Percentiles rank a stretch among this genome's conserved stretches.
phyloP scores from a whole-genome alignment of 2,888 invertebrate genomes.

The Lagria hirta region DNA sequence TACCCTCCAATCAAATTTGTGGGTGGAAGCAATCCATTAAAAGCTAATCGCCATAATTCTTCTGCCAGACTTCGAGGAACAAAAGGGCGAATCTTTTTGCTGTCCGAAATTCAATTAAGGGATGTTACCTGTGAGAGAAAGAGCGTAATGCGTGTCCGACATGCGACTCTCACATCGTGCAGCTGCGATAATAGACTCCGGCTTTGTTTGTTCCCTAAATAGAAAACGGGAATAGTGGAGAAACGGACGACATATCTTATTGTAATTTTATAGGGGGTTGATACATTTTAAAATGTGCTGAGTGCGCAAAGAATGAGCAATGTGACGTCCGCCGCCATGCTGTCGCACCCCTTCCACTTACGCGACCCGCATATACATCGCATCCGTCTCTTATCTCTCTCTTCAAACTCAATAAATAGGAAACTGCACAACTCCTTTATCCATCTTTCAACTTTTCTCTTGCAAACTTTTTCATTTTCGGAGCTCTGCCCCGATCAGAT shows the following conservation, averaged over 20 bases:
- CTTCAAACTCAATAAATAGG: constrained; percentile 53
- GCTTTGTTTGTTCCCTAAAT: constrained; percentile 39
- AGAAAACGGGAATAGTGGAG: constrained; percentile 38
- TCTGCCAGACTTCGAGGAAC: constrained; percentile 8
- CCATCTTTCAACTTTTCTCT: constrained; percentile 47
- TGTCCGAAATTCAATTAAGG: constrained; percentile 28
- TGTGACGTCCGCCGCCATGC: constrained; percentile 55
- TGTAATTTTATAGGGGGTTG: constrained; percentile 56
- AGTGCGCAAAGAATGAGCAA: constrained; percentile 56
- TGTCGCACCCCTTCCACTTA: constrained; percentile 53
- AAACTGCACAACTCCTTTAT: constrained; percentile 52
- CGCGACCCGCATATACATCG: constrained; percentile 53
- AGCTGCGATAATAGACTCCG: constrained; percentile 26
- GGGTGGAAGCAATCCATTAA: constrained; percentile 10
- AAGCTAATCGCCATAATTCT: constrained; percentile 19
- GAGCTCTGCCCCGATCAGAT: constrained; percentile 47
- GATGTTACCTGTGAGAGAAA: constrained; percentile 19
- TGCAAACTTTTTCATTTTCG: constrained; percentile 50
- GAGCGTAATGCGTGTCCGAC: constrained; percentile 35
- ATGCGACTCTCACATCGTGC: constrained; percentile 37
- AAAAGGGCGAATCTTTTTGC: constrained; percentile 22
- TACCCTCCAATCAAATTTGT: too few relatives aligned
- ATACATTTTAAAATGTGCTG: constrained; percentile 57
- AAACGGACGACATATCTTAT: constrained; percentile 51
- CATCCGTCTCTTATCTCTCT: constrained; percentile 49